These are phyloP conservation scores for Dendrolimus pini DNA, from an alignment of 2,888 invertebrate species.

Conservation along the genomic window DNA sequence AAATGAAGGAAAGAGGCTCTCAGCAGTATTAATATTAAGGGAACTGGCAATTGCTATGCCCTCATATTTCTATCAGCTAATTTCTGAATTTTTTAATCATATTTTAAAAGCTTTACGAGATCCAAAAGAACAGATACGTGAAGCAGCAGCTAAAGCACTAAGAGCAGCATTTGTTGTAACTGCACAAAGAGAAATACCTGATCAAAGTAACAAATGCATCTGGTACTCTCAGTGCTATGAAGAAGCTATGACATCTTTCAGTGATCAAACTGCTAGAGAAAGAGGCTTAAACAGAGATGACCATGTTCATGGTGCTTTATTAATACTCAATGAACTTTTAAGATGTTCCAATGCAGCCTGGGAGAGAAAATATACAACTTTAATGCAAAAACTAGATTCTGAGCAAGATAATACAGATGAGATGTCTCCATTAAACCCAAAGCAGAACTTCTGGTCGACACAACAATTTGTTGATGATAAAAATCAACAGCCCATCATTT, in stretches of 20 bases:
- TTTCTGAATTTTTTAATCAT: constrained; percentile 92
- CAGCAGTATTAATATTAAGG: constrained; percentile 92
- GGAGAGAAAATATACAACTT: constrained; percentile 86
- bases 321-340: constrained; percentile 95
- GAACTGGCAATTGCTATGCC: constrained; percentile 98
- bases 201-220: constrained; percentile 89
- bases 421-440: constrained; percentile 69
- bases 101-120: constrained; percentile 94
- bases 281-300: constrained; percentile 91
- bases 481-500: constrained; percentile 48
- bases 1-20: constrained; percentile 92
- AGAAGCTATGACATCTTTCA: constrained; percentile 88
- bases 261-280: constrained; percentile 69
- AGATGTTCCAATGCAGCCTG: constrained; percentile 92
- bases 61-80: constrained; percentile 96
- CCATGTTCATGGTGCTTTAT: constrained; percentile 92
- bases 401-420: constrained; percentile 69
- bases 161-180: constrained; percentile 96
- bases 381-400: constrained; percentile 79
- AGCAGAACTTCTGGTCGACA: constrained; percentile 45
- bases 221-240: constrained; percentile 97
- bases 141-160: constrained; percentile 94
- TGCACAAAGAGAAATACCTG: constrained; percentile 94
- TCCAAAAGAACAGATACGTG: constrained; percentile 92
- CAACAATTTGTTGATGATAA: constrained; percentile 50